phyloP scores from a whole-genome alignment of 2,888 invertebrate genomes.

The Chrysotoxum bicinctum region DNA sequence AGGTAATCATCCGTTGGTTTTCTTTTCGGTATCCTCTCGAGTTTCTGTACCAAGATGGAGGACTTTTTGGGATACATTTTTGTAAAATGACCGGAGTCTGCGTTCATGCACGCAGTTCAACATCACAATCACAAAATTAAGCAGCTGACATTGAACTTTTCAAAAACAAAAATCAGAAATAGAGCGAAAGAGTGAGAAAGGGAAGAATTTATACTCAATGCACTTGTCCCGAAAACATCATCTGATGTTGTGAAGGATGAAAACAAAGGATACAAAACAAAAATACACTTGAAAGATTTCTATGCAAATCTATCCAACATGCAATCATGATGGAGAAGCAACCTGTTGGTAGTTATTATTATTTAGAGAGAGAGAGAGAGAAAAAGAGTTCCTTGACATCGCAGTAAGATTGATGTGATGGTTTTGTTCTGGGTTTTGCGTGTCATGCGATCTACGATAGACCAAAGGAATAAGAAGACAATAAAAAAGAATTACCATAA shows the following conservation, averaged over 20 bases:
- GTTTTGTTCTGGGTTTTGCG: constrained; percentile 23
- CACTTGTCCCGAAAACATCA: constrained; percentile 17
- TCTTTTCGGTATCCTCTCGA: constrained; percentile 62
- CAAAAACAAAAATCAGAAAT: background rate
- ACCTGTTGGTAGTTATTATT: constrained; percentile 51
- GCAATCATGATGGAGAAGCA: constrained; percentile 10
- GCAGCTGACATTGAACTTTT: constrained; percentile 53
- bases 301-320: constrained; percentile 15
- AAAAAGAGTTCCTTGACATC: constrained; percentile 16
- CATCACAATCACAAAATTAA: constrained; percentile 65
- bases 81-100: constrained; percentile 58
- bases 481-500: constrained; percentile 43
- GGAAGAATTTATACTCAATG: background rate
- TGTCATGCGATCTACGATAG: constrained; percentile 47
- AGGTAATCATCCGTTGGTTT: constrained; percentile 33
- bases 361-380: background rate
- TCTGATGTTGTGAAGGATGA: constrained; percentile 27
- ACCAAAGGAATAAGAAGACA: background rate
- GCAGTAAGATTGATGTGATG: background rate
- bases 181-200: background rate
- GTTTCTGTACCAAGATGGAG: constrained; percentile 65
- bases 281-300: constrained; percentile 20
- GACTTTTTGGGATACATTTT: constrained; percentile 64
- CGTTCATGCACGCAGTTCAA: constrained; percentile 49
- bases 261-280: constrained; percentile 35